Evolutionary conservation across 2,113 vertebrate species (phyloP), one percentile per base, ranked within the genome.

Genomic region (Catharus fuscescens): DNA sequence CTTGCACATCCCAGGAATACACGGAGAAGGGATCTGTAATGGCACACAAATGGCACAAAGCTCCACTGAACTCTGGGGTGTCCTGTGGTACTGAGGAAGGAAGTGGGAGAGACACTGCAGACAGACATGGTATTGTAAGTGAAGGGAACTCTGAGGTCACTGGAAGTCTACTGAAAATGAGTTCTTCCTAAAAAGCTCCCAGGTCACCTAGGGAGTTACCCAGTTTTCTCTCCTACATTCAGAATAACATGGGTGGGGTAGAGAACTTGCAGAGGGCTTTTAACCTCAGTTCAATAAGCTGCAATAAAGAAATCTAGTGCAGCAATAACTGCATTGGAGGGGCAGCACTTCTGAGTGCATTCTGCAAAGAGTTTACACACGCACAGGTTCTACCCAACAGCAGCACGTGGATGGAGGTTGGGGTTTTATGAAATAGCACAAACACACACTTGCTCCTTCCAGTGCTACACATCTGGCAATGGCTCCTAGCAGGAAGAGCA

Each of bases 371-470:
- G 6, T 26, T 53, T 15, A 21, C 36, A 25, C 2, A 1, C 4
- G 18, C 32, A 16, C 6, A 25, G 10, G 28, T 34, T 36, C 31
- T 57, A 10, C 20, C 1, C 0, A 76, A 38, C 23, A 79, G 70
- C 0, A 80, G 36, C 42, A 16, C 9, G 2, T 2, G 36, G 16
- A 7, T 2, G 18, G 45, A 71, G 10, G 32, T 2, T 44, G 36
- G 52, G 29, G 25, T 32, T 91, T 76, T 44, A 66, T 66, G 25
- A 77, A 50, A 54, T 28, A 79, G 34, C 57, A 72, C 71, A 73
- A 79, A 82, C 42, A 42, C 14, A 24, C 6, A 23, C 6, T 21
- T 74, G 60, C 69, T 93, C 44, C 52, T 74, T 61, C 79, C 71
- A 73, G 24, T 26, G 32, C 4, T 38, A 64, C 69, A 81, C 26